These are phyloP conservation scores for Alloplasta piceator DNA, from an alignment of 2,888 invertebrate genomes.

Conservation along the genomic window DNA sequence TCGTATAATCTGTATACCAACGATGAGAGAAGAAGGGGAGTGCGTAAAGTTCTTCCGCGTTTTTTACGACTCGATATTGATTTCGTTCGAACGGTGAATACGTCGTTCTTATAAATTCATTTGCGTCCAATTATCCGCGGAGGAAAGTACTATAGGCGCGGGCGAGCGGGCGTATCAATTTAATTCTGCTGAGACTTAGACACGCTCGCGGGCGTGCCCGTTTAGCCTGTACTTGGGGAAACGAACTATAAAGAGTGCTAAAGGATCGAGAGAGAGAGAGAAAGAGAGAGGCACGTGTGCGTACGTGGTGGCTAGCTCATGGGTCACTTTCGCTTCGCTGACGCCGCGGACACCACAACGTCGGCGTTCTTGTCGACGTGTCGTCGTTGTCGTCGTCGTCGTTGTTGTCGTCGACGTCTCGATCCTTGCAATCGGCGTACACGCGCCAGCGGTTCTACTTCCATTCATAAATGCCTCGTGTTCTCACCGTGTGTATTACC, in stretches of 20 bases:
- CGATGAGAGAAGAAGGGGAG: constrained; percentile 1
- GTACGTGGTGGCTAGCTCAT: constrained; percentile 61
- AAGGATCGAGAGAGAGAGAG: constrained; percentile 17
- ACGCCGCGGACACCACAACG: constrained; percentile 34
- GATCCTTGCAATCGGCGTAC: constrained; percentile 38
- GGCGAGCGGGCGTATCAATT: constrained; percentile 46
- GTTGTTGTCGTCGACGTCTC: constrained; percentile 22
- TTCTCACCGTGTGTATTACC: constrained; percentile 14
- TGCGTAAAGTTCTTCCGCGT: constrained; percentile 42
- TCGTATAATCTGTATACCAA: too few relatives aligned
- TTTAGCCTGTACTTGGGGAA: constrained; percentile 26
- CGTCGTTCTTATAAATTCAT: constrained; percentile 7
- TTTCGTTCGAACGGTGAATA: constrained; percentile 2
- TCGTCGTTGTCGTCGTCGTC: constrained; percentile 21
- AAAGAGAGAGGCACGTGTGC: constrained; percentile 54
- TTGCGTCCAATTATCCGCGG: constrained; percentile 73
- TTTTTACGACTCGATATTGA: background rate
- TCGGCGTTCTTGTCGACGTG: constrained; percentile 19
- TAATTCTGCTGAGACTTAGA: constrained; percentile 26
- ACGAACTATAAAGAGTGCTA: constrained; percentile 13
- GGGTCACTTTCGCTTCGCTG: constrained; percentile 63
- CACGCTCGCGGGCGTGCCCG: constrained; percentile 43
- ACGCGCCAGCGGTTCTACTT: constrained; percentile 69
- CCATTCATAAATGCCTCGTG: constrained; percentile 77
- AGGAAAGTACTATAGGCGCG: constrained; percentile 63